Evolutionary conservation across 1,140 invertebrate species (phyloP).

Genomic region (Carposina sasakii): DNA sequence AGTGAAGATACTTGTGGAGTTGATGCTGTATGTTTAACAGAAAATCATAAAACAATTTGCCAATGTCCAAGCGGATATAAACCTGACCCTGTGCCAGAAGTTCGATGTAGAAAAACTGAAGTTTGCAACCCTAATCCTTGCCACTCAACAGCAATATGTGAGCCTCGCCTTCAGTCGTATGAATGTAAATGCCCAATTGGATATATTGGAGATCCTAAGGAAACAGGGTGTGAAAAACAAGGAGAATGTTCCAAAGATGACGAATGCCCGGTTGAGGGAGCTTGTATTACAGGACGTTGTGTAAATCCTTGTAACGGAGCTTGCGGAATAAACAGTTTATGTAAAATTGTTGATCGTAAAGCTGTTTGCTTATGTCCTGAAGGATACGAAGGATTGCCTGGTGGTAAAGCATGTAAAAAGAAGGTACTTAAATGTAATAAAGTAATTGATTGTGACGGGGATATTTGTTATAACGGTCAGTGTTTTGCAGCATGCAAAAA

Average conservation of each 20-base stretch:
- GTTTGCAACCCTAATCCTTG: slow-evolving; percentile 86
- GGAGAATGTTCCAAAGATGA: slow-evolving; percentile 81
- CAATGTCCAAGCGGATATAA: slow-evolving; percentile 87
- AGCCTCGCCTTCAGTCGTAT: slow-evolving; percentile 76
- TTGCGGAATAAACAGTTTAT: slow-evolving; percentile 85
- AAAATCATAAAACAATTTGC: slow-evolving; percentile 86
- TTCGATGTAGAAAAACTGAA: slow-evolving; percentile 81
- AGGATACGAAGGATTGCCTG: slow-evolving; percentile 78
- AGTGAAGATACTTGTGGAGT: slow-evolving; percentile 86
- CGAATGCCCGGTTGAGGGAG: slow-evolving; percentile 83
- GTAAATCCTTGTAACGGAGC: slow-evolving; percentile 84
- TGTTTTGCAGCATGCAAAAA: slow-evolving; percentile 88
- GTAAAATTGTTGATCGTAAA: slow-evolving; percentile 82
- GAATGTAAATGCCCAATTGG: slow-evolving; percentile 84
- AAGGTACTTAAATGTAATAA: slow-evolving; percentile 75
- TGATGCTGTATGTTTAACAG: slow-evolving; percentile 90
- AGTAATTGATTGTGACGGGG: slow-evolving; percentile 85
- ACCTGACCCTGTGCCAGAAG: slow-evolving; percentile 85
- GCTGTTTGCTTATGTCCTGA: slow-evolving; percentile 83
- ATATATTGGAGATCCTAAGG: slow-evolving; percentile 83
- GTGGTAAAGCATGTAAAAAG: slow-evolving; percentile 82
- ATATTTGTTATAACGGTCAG: slow-evolving; percentile 85
- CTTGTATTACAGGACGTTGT: slow-evolving; percentile 82
- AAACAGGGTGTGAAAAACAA: slow-evolving; percentile 82
- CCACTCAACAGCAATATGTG: slow-evolving; percentile 85